These are phyloP conservation scores for Rhynchonycteris naso DNA, from an alignment of 2,797 vertebrate species.

Conservation along the genomic window DNA sequence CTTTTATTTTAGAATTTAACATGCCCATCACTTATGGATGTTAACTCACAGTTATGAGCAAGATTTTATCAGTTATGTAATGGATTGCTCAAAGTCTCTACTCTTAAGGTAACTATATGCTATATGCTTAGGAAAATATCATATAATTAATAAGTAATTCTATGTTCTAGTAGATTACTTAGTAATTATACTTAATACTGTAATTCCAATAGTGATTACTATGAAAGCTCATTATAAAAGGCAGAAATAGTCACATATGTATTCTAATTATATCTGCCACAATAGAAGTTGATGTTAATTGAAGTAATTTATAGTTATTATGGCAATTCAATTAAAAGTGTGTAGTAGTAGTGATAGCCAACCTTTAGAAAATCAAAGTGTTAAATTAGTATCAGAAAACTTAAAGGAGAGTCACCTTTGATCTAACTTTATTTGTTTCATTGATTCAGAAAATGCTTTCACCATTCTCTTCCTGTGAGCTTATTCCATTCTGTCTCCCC, in stretches of 20 bases:
- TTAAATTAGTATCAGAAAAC: constrained; percentile 51
- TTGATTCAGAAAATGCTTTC: constrained; percentile 49
- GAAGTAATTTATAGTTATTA: constrained; percentile 78
- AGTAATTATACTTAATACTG: constrained; percentile 80
- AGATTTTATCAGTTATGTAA: constrained; percentile 59
- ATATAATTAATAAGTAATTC: constrained; percentile 80
- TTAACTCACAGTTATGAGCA: constrained; percentile 42
- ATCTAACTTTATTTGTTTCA: constrained; percentile 30
- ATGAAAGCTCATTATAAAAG: constrained; percentile 79
- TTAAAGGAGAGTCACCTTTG: background rate
- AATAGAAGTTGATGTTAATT: constrained; percentile 79
- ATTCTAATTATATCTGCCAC: constrained; percentile 78
- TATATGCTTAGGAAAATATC: constrained; percentile 77
- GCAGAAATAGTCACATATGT: constrained; percentile 76
- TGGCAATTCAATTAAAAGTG: constrained; percentile 72
- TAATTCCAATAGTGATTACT: constrained; percentile 79
- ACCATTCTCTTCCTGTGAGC: background rate
- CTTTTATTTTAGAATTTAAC: constrained; percentile 67
- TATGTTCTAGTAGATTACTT: constrained; percentile 74
- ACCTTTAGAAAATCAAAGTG: constrained; percentile 60
- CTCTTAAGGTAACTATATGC: constrained; percentile 60
- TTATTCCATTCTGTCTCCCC: background rate
- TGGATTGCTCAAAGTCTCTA: constrained; percentile 68
- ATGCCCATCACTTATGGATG: constrained; percentile 34
- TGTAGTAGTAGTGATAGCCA: constrained; percentile 59